Conservation (phyloP, 2,888 invertebrate species). For the Nycteola revayana region DNA sequence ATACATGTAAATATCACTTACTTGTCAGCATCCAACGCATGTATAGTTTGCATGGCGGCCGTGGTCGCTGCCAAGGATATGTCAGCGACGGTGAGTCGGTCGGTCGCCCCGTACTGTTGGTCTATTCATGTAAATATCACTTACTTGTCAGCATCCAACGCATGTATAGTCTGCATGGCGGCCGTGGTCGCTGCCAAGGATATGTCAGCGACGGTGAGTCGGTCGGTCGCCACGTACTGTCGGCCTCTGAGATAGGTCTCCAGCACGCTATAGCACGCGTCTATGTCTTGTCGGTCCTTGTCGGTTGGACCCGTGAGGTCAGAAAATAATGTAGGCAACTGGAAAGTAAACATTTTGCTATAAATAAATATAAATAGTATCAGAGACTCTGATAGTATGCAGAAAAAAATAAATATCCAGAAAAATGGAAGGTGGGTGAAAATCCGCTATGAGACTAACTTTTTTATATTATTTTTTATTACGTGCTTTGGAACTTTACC, state of each 20-base stretch:
- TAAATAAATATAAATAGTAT: too few relatives aligned
- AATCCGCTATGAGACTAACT: too few relatives aligned
- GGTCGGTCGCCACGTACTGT: constrained; percentile 35
- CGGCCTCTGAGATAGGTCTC: constrained; percentile 36
- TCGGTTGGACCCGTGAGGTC: constrained; percentile 29
- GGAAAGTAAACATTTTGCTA: too few relatives aligned
- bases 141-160: constrained; percentile 40
- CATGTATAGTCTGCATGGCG: constrained; percentile 30
- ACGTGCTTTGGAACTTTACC: too few relatives aligned
- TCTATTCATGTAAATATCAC: constrained; percentile 4
- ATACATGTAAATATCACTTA: too few relatives aligned
- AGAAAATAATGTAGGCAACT: constrained; percentile 39
- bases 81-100: constrained; percentile 48
- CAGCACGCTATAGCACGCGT: constrained; percentile 36
- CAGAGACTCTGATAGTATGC: too few relatives aligned
- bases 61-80: too few relatives aligned
- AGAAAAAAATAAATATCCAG: too few relatives aligned
- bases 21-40: too few relatives aligned
- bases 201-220: constrained; percentile 49
- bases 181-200: constrained; percentile 37
- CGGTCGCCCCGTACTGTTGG: constrained; percentile 32
- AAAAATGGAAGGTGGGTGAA: too few relatives aligned
- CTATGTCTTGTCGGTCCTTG: constrained; percentile 31
- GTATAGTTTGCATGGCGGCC: too few relatives aligned
- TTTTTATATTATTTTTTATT: too few relatives aligned